These are phyloP conservation scores for Callipepla californica DNA, from an alignment of 2,113 vertebrate species.

Conservation along the genomic window DNA sequence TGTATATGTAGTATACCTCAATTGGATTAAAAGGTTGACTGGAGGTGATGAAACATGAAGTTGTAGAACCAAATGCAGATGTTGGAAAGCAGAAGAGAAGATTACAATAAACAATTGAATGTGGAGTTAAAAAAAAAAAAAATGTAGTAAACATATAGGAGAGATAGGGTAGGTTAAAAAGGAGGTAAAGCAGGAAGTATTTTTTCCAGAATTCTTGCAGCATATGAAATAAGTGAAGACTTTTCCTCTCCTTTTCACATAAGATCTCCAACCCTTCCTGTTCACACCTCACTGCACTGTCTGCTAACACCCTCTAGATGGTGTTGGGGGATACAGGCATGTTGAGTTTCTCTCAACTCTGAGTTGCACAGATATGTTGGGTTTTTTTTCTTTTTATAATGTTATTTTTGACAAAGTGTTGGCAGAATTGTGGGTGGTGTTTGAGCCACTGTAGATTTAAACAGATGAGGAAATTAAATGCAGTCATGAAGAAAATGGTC, in stretches of 20 bases:
- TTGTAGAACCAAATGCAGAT: not conserved
- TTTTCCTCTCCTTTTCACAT: not conserved
- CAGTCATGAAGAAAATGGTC: conserved; percentile 18
- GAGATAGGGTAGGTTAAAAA: not conserved
- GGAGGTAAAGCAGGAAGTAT: not conserved
- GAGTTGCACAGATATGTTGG: not conserved
- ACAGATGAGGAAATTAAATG: conserved; percentile 34
- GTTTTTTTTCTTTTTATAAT: not conserved
- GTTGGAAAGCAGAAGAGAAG: not conserved
- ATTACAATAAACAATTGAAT: not conserved
- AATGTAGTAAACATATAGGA: not conserved
- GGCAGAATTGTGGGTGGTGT: conserved; percentile 69
- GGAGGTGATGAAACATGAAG: not conserved
- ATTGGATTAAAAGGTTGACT: not conserved
- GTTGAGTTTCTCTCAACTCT: not conserved
- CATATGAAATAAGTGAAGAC: not conserved
- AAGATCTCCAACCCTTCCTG: not conserved
- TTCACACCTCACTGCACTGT: conserved; percentile 14
- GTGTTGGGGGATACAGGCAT: conserved; percentile 30
- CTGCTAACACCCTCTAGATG: conserved; percentile 47
- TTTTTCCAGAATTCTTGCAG: not conserved
- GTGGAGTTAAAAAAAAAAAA: not conserved
- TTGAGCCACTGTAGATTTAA: conserved; percentile 46
- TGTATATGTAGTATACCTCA: not conserved
- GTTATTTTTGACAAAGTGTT: conserved; percentile 54